Conservation (phyloP, 2,888 invertebrate genomes). For the Synanthedon andrenaeformis region DNA sequence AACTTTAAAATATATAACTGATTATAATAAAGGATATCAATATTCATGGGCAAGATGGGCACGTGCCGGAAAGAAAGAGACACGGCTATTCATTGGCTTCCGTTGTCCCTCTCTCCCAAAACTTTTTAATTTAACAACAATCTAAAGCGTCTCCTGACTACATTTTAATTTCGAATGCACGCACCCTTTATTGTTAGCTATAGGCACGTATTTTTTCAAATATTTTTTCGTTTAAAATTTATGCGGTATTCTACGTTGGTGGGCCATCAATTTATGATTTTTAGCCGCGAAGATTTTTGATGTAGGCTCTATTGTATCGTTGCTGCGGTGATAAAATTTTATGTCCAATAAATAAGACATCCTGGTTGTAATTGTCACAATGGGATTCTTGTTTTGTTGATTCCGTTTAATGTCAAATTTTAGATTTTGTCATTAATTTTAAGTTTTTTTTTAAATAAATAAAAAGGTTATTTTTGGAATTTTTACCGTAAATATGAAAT, state of each 20-base stretch:
- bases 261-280: conserved; percentile 6
- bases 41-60: conserved; percentile 35
- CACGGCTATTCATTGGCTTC: conserved; percentile 10
- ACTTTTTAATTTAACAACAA: conserved; percentile 23
- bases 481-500: too few relatives aligned
- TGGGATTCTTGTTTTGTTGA: too few relatives aligned
- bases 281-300: neutral
- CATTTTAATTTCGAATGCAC: conserved; percentile 23
- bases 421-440: too few relatives aligned
- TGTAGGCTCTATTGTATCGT: neutral
- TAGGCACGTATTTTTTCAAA: conserved; percentile 25
- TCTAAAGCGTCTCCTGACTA: conserved; percentile 20
- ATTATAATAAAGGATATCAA: conserved; percentile 30
- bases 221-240: conserved; percentile 9
- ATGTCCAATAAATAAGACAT: neutral
- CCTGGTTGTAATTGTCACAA: neutral
- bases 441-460: too few relatives aligned
- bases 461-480: too few relatives aligned
- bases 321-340: neutral
- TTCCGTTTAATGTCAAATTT: too few relatives aligned
- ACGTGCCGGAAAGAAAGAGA: conserved; percentile 31
- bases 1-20: neutral
- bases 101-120: conserved; percentile 14
- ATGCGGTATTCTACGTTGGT: conserved; percentile 15
- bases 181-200: conserved; percentile 25